Evolutionary conservation across 2,888 invertebrate genomes (phyloP).

Genomic region (Lymantria dispar): DNA sequence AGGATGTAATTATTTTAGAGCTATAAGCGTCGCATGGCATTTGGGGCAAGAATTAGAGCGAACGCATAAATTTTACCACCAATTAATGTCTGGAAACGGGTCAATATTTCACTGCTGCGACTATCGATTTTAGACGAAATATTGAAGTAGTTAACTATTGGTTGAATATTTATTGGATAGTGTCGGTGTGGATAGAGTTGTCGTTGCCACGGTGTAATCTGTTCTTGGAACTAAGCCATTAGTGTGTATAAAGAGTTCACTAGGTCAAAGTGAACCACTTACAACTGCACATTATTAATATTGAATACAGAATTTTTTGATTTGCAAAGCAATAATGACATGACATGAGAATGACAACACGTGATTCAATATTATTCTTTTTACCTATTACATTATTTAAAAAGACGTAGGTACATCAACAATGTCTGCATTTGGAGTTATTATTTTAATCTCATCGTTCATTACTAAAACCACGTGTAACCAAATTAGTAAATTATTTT

Average conservation of each 20-base stretch:
- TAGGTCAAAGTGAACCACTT: background rate
- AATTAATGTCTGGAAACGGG: slow-evolving; percentile 37
- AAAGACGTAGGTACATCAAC: too few relatives aligned
- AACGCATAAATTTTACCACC: slow-evolving; percentile 39
- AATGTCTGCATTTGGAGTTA: too few relatives aligned
- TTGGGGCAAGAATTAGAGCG: slow-evolving; percentile 30
- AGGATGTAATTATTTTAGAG: slow-evolving; percentile 13
- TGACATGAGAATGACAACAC: too few relatives aligned
- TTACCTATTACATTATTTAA: too few relatives aligned
- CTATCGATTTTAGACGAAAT: slow-evolving; percentile 40
- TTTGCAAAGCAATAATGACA: too few relatives aligned
- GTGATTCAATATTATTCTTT: too few relatives aligned
- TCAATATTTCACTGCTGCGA: slow-evolving; percentile 40
- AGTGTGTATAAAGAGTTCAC: background rate
- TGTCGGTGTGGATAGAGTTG: slow-evolving; percentile 1
- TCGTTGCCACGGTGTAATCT: background rate
- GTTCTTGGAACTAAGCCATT: slow-evolving; percentile 2
- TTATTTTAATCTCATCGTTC: too few relatives aligned
- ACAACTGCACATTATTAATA: background rate
- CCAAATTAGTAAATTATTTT: too few relatives aligned
- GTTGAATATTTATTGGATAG: background rate
- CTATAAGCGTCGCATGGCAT: slow-evolving; percentile 15
- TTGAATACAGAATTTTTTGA: too few relatives aligned
- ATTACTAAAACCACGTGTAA: too few relatives aligned
- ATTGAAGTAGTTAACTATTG: slow-evolving; percentile 18